Evolutionary conservation across 2,888 invertebrate genomes (phyloP), one percentile per base, ranked within the genome.

Genomic region (Netelia inedita): DNA sequence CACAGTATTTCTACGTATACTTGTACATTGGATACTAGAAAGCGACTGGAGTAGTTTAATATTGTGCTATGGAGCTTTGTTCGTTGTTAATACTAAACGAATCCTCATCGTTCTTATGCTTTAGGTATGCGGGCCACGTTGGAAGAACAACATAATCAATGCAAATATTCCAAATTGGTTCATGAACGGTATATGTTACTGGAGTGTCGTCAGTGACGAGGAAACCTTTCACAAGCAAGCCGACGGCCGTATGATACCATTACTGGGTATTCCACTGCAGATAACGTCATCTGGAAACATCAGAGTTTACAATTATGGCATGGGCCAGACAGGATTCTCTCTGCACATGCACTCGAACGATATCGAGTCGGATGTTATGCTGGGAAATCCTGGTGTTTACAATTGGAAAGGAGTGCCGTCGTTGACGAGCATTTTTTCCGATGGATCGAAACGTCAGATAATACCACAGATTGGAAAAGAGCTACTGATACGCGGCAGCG

Each of bases 61-160:
- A 35, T 35, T 6, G 35, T 5, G 8, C 35, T 6, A 19, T 59
- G 8, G 19, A 19, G 21, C 59, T 59, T 19, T 1, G 59, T 11
- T 2, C 8, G 21, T 10, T 10, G 10, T 8, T 19, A 9, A 10
- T 21, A 59, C 11, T 11, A 16, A 57, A 71, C 3, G 19, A 16
- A 50, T n/a, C 10, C 2, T 14, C 41, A n/a, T 78, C 57, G 0
- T 43, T 78, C 43, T 43, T 2, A n/a, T 73, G 73, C 71, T 79
- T n/a, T 82, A 94, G 94, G 92, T 94, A 21, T 94, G 94, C 81
- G 94, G 91, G 1, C 94, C 94, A 57, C 91, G 94, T 43, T 94
- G 94, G 94, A 91, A 89, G 57, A 90, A 90, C 61, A 76, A 87
- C 63, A 66, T 86, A 11, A 65, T 61, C 21, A 69, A 55, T 11